Conservation (phyloP, 2,113 vertebrate species). For the Mormyrus lacerda region DNA sequence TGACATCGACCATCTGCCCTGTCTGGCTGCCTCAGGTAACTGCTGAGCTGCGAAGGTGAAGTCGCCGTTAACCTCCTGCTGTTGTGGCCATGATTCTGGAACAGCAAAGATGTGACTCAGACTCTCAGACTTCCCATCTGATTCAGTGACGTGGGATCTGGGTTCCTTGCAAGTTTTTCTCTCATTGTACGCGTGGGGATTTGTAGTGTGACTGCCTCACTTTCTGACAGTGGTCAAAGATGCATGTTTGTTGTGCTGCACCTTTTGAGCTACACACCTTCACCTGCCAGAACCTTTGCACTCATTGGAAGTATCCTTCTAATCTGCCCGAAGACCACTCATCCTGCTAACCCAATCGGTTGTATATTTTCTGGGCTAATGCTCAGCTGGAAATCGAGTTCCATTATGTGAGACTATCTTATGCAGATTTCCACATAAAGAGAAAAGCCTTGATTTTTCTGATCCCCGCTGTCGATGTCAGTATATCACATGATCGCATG, state of each 20-base stretch:
- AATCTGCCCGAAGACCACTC: not conserved
- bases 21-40: not conserved
- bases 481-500: not conserved
- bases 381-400: not conserved
- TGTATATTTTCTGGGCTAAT: not conserved
- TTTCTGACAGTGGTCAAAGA: not conserved
- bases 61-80: not conserved
- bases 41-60: not conserved
- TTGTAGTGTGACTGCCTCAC: not conserved
- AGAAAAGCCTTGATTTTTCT: not conserved
- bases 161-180: not conserved
- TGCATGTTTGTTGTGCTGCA: not conserved
- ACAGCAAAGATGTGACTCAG: not conserved
- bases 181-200: too few species aligned
- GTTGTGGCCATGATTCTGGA: not conserved
- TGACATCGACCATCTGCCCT: not conserved
- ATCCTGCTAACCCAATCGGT: not conserved
- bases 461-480: not conserved
- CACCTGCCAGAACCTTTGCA: not conserved
- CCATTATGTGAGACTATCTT: not conserved
- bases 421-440: not conserved
- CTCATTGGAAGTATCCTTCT: not conserved
- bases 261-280: not conserved
- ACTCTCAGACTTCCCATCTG: not conserved
- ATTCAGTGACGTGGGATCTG: not conserved